phyloP scores from a whole-genome alignment of 1,140 invertebrate genomes.

The Carcinoscorpius rotundicauda region DNA sequence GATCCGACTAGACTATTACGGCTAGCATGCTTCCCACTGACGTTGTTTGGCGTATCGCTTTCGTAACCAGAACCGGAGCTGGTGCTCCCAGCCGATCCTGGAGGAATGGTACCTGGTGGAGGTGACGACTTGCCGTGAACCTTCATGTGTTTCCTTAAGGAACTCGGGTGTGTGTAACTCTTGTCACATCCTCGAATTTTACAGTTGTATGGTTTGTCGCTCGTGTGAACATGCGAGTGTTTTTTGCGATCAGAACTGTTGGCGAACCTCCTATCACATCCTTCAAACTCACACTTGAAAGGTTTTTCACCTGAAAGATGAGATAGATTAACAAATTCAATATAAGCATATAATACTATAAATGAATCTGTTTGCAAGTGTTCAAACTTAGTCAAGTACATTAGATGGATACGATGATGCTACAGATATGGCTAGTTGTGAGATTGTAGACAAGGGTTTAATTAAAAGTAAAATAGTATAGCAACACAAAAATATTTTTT shows the following conservation, averaged over 20 bases:
- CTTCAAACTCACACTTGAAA: slow-evolving; percentile 93
- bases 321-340: not conserved
- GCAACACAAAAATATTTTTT: too few species aligned
- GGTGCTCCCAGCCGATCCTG: not conserved
- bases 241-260: slow-evolving; percentile 98
- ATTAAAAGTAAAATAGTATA: too few species aligned
- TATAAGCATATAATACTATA: too few species aligned
- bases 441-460: too few species aligned
- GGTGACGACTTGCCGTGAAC: slow-evolving; percentile 49
- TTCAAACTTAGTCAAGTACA: too few species aligned
- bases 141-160: slow-evolving; percentile 96
- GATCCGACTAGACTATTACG: too few species aligned
- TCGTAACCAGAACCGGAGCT: slow-evolving; percentile 31
- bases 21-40: too few species aligned
- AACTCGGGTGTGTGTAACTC: slow-evolving; percentile 97
- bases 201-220: slow-evolving; percentile 98
- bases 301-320: slow-evolving; percentile 89
- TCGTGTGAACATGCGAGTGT: slow-evolving; percentile 97
- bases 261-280: slow-evolving; percentile 92
- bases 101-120: slow-evolving; percentile 22
- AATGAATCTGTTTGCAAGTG: too few species aligned
- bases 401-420: too few species aligned
- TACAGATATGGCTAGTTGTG: too few species aligned
- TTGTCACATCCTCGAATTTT: slow-evolving; percentile 92
- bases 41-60: slow-evolving; percentile 16